Conservation (phyloP, 23 tunicate species). For the Halocynthia roretzi region DNA sequence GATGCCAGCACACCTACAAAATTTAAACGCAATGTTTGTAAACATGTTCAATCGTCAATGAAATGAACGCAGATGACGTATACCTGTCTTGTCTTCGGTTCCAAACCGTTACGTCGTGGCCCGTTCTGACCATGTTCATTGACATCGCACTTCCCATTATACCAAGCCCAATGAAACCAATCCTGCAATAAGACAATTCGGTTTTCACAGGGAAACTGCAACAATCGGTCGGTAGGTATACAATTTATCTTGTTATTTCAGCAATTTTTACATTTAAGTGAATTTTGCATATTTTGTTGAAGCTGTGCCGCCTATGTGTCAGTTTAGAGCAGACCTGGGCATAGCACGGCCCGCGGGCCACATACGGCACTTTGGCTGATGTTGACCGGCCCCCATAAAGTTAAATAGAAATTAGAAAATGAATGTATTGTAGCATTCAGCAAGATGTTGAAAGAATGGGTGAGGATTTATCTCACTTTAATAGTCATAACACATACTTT, state of each 20-base stretch:
- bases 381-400: no score
- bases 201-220: neutral
- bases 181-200: slow-evolving; percentile 25
- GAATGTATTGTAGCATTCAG: no score
- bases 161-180: slow-evolving; percentile 85
- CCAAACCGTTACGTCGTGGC: slow-evolving; percentile 94
- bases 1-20: slow-evolving; percentile 47
- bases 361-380: no score
- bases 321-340: no score
- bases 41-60: neutral
- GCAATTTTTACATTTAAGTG: neutral
- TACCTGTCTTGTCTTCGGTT: slow-evolving; percentile 59
- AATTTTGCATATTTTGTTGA: no score
- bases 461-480: no score
- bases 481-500: no score
- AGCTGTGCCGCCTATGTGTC: no score
- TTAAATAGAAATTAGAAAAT: no score
- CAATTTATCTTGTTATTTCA: neutral
- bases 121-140: slow-evolving; percentile 45
- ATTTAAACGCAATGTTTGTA: neutral
- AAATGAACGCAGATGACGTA: neutral
- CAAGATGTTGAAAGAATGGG: no score
- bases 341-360: no score
- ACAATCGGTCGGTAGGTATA: neutral
- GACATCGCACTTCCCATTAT: slow-evolving; percentile 92